phyloP scores from a whole-genome alignment of 2,888 invertebrate genomes.

The Mellilla xanthometata region DNA sequence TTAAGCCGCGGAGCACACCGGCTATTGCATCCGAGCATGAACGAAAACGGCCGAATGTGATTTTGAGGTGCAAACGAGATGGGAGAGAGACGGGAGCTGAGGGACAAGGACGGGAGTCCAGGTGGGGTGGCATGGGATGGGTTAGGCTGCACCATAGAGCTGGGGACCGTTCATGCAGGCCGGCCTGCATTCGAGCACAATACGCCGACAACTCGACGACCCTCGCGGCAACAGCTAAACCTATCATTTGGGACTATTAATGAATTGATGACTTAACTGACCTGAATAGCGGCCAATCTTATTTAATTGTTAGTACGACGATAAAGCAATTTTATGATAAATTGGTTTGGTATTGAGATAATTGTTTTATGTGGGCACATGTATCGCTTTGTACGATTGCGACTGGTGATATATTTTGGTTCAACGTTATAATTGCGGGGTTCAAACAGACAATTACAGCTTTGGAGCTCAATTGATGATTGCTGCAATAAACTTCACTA shows the following conservation, averaged over 20 bases:
- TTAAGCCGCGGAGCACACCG: constrained; percentile 79
- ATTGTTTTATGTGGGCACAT: constrained; percentile 50
- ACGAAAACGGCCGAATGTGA: constrained; percentile 77
- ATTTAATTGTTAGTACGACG: constrained; percentile 59
- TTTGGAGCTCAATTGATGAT: constrained; percentile 17
- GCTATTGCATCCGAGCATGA: constrained; percentile 78
- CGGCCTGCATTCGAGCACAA: constrained; percentile 64
- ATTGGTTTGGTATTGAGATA: constrained; percentile 51
- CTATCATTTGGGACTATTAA: constrained; percentile 64
- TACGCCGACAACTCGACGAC: constrained; percentile 44
- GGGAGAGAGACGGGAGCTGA: constrained; percentile 42
- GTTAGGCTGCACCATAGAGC: constrained; percentile 60
- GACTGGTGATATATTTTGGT: constrained; percentile 36
- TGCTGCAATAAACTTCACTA: constrained; percentile 7
- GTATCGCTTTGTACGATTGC: constrained; percentile 31
- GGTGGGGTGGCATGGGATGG: constrained; percentile 71
- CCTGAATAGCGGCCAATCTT: constrained; percentile 66
- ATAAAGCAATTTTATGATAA: constrained; percentile 64
- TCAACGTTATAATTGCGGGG: constrained; percentile 33
- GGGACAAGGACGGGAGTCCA: constrained; percentile 57
- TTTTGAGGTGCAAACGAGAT: constrained; percentile 71
- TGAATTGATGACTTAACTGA: constrained; percentile 68
- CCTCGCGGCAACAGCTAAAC: constrained; percentile 41
- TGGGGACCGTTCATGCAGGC: constrained; percentile 68
- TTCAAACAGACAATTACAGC: constrained; percentile 26